Conservation (phyloP, 2,888 invertebrate species). For the Dynastes hyllus region DNA sequence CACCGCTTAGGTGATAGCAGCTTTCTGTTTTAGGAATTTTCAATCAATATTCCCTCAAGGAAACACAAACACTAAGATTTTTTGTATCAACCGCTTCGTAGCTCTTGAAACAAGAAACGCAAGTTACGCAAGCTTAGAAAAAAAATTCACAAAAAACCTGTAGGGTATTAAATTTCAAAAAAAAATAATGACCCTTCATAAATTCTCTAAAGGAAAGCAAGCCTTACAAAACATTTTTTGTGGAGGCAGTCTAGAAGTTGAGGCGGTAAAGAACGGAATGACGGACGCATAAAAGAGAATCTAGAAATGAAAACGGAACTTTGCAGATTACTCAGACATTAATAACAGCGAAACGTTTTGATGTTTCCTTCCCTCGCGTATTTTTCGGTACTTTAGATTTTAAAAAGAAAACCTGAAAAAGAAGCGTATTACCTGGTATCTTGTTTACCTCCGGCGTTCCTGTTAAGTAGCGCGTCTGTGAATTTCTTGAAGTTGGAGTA, state of each 20-base stretch:
- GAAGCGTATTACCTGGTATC: not conserved
- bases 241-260: conserved; percentile 10
- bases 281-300: conserved; percentile 27
- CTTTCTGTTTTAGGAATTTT: no score
- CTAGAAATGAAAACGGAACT: conserved; percentile 41
- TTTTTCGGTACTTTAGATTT: conserved; percentile 37
- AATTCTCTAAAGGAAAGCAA: conserved; percentile 38
- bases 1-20: no score
- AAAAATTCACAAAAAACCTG: not conserved
- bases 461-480: not conserved
- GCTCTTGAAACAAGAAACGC: not conserved
- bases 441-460: not conserved
- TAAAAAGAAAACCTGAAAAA: conserved; percentile 14
- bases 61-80: no score
- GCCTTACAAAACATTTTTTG: conserved; percentile 34
- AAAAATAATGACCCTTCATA: conserved; percentile 37
- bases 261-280: conserved; percentile 12
- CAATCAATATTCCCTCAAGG: no score
- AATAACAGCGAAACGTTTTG: conserved; percentile 36
- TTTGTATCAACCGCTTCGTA: no score
- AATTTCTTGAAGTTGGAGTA: no score
- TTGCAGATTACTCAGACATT: conserved; percentile 44
- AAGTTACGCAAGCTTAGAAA: conserved; percentile 5
- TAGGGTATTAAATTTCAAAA: conserved; percentile 13
- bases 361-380: conserved; percentile 27